These are phyloP conservation scores for Psittacula echo DNA, from an alignment of 2,797 vertebrate species.

Conservation along the genomic window DNA sequence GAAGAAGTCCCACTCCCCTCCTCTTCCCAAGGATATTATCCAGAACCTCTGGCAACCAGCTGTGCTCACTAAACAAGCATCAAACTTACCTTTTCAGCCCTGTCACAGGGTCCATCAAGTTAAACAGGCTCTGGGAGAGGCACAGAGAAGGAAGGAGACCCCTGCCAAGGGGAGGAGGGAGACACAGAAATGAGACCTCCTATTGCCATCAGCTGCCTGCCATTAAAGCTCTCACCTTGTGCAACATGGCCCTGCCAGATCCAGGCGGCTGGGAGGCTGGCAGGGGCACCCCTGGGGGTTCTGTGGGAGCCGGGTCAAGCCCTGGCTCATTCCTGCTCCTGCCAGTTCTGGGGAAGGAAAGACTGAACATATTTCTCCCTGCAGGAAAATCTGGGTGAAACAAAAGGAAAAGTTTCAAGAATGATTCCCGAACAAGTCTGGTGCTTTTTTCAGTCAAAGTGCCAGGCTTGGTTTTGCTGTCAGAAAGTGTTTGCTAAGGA, in stretches of 20 bases:
- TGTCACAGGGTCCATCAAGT: neutral
- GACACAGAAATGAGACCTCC: neutral
- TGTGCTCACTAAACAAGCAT: neutral
- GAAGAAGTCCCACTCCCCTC: neutral
- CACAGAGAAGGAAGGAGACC: neutral
- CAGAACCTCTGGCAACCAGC: fast-evolving
- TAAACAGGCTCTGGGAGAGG: neutral
- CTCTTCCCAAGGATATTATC: neutral
- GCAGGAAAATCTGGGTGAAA: neutral
- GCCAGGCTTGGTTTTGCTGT: neutral
- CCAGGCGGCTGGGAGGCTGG: neutral
- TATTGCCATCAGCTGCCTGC: neutral
- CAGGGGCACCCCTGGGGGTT: fast-evolving
- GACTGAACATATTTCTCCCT: neutral
- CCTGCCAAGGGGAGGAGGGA: neutral
- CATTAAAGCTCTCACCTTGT: neutral
- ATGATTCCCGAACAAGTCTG: neutral
- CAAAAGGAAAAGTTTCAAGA: neutral
- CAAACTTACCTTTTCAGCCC: neutral
- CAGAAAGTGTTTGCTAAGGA: neutral
- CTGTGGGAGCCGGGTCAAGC: neutral
- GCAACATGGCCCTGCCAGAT: neutral
- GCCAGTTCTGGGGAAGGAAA: neutral
- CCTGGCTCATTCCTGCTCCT: neutral
- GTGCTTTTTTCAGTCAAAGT: neutral